Evolutionary conservation across 1,140 invertebrate genomes (phyloP).

Genomic region (Temnothorax nylanderi): DNA sequence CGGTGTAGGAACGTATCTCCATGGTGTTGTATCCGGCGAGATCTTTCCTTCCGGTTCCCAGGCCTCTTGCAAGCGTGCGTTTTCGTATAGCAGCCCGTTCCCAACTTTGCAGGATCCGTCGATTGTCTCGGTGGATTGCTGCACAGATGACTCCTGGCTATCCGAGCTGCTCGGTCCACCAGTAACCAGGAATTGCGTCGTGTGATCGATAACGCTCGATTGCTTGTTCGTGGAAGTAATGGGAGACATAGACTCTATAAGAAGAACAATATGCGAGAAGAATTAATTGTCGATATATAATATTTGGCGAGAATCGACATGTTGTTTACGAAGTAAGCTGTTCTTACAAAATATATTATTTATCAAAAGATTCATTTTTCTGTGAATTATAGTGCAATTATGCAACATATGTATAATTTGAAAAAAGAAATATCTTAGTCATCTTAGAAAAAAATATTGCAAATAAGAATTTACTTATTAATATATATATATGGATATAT

Average conservation of each 20-base stretch:
- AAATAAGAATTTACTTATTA: slow-evolving; percentile 1
- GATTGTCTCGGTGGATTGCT: slow-evolving; percentile 72
- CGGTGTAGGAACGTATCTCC: slow-evolving; percentile 82
- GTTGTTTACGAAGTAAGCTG: not conserved
- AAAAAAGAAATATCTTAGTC: not conserved
- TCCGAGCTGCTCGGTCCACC: slow-evolving; percentile 75
- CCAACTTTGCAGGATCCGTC: slow-evolving; percentile 80
- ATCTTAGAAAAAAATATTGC: not conserved
- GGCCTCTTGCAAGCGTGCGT: slow-evolving; percentile 83
- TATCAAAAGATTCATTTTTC: not conserved
- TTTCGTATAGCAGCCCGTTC: slow-evolving; percentile 82
- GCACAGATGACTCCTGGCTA: slow-evolving; percentile 75
- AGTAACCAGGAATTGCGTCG: slow-evolving; percentile 75
- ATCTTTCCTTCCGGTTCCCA: slow-evolving; percentile 83
- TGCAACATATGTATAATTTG: not conserved
- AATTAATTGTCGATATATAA: slow-evolving; percentile 19
- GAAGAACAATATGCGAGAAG: slow-evolving; percentile 2
- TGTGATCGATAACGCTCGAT: slow-evolving; percentile 71
- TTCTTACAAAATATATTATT: slow-evolving; percentile 23
- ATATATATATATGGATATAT: too few species aligned
- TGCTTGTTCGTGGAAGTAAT: slow-evolving; percentile 73
- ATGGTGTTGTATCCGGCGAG: slow-evolving; percentile 84
- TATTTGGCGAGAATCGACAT: not conserved
- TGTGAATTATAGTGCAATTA: not conserved
- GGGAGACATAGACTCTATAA: slow-evolving; percentile 74